Conservation (phyloP, 2,888 invertebrate species). For the Seira musarum region DNA sequence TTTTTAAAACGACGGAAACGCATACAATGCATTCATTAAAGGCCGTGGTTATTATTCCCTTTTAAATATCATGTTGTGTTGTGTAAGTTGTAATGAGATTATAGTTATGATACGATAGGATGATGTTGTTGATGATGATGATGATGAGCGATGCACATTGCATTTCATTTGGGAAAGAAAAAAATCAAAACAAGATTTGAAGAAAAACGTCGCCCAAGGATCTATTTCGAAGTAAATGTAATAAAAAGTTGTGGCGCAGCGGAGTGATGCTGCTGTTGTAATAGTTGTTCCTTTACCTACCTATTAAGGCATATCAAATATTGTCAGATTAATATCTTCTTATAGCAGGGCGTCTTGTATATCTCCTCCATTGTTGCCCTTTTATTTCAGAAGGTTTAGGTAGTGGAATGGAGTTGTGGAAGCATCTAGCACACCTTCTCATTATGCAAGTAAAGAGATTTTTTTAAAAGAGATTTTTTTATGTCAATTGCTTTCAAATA, state of each 20-base stretch:
- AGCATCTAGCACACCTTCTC: conserved; percentile 55
- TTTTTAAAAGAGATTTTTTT: conserved; percentile 42
- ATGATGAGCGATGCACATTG: conserved; percentile 43
- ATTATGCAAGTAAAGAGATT: conserved; percentile 51
- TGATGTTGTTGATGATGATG: conserved; percentile 38
- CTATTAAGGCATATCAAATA: conserved; percentile 10
- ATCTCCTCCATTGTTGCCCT: neutral
- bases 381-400: neutral
- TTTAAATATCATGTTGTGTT: conserved; percentile 35
- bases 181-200: conserved; percentile 58
- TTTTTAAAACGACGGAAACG: conserved; percentile 53
- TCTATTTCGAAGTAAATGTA: conserved; percentile 21
- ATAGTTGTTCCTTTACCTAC: conserved; percentile 1
- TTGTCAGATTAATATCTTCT: conserved; percentile 5
- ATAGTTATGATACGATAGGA: conserved; percentile 57
- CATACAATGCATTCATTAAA: conserved; percentile 39
- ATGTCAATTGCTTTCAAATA: conserved; percentile 57
- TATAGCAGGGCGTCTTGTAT: neutral
- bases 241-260: neutral
- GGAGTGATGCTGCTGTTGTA: conserved; percentile 6
- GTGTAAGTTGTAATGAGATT: conserved; percentile 49
- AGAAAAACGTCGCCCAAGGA: conserved; percentile 57
- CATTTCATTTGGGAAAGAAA: conserved; percentile 37
- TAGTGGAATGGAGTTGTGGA: neutral
- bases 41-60: conserved; percentile 7